These are phyloP conservation scores for Myotis davidii DNA, from an alignment of 2,113 vertebrate genomes.

Conservation along the genomic window DNA sequence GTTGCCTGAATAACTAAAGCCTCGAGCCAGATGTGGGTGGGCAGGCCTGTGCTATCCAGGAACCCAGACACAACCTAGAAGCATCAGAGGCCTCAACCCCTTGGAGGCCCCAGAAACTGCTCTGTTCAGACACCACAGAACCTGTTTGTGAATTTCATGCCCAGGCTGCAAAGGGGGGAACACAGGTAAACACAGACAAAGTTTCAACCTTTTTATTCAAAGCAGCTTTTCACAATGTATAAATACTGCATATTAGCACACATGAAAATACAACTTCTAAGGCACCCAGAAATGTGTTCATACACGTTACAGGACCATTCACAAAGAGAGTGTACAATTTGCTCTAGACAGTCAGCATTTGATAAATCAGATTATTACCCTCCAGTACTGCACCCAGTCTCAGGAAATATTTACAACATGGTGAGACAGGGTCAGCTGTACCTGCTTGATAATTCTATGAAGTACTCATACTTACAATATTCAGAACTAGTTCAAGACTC, in stretches of 20 bases:
- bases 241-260: conserved; percentile 94
- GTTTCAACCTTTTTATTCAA: conserved; percentile 94
- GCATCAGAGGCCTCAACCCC: neutral
- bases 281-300: conserved; percentile 95
- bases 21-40: neutral
- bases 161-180: neutral
- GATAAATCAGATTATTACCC: conserved; percentile 86
- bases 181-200: conserved; percentile 61
- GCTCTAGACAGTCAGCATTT: conserved; percentile 89
- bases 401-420: conserved; percentile 87
- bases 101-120: neutral
- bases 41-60: neutral
- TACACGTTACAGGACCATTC: conserved; percentile 88
- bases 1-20: neutral
- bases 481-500: conserved; percentile 86
- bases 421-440: conserved; percentile 85
- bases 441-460: conserved; percentile 85
- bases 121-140: conserved; percentile 34
- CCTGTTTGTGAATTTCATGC: neutral
- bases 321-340: conserved; percentile 89
- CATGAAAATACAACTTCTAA: conserved; percentile 94
- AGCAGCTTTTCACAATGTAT: conserved; percentile 93
- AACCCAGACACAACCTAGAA: neutral
- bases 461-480: conserved; percentile 86
- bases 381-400: conserved; percentile 84